Evolutionary conservation across 2,113 vertebrate species (phyloP), one percentile per base, ranked within the genome.

Genomic region (Gambusia affinis): DNA sequence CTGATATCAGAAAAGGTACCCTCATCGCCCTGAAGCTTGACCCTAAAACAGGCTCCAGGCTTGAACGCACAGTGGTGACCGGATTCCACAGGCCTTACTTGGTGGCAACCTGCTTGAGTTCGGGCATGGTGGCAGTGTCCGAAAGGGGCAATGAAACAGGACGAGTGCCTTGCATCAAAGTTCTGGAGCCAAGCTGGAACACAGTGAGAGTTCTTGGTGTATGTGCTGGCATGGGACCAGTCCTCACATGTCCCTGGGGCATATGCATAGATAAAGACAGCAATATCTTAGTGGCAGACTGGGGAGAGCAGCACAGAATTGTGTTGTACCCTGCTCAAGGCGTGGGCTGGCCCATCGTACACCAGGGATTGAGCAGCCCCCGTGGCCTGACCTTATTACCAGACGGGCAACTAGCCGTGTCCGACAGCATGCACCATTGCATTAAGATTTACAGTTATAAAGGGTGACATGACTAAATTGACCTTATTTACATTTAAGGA

Each of bases 371-470:
- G 27, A 95, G 91, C 72, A 94, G 93, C 75, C 95, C 95, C 24
- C 85, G 95, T n/a, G 95, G 95, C 1, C 74, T 95, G 8, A 88
- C 93, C 0, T 61, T 95, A 37, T 76, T 94, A 63, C 93, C 92
- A 3, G 90, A 89, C 27, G 93, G 92, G 12, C 91, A 93, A 6
- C 81, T 96, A 2, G 92, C 92, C 35, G 94, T 95, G 68, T 94
- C 94, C 5, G 95, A 95, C 70, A 96, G 95, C 82, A 95, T 95
- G 95, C 93, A 95, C 82, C 94, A 95, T 62, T 95, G 94, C 78
- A 85, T 96, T n/a, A 95, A 96, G 74, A 89, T 95, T 37, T 96
- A 94, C 79, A 91, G 88, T 70, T 96, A 95, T 89, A 94, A 92
- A 82, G 81, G 31, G 44, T 39, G 10, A 27, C 76, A 68, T 12